Conservation (phyloP, 2,113 vertebrate genomes). For the Sinosuthora webbiana region DNA sequence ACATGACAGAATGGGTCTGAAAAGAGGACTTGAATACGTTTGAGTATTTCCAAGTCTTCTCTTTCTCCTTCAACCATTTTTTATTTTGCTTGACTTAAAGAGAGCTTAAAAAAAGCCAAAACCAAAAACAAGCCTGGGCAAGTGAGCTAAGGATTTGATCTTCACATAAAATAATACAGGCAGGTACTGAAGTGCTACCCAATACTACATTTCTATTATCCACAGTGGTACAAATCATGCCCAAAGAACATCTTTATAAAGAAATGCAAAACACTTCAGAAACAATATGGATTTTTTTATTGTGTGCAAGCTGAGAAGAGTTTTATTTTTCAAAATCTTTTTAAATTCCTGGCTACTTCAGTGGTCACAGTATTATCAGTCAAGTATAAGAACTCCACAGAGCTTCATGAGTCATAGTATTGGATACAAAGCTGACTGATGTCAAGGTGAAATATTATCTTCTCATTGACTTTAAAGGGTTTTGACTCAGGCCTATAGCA, state of each 20-base stretch:
- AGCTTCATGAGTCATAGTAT: background rate
- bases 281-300: background rate
- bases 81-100: background rate
- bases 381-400: background rate
- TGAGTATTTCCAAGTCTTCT: background rate
- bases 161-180: background rate
- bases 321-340: background rate
- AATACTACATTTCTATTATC: background rate
- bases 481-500: background rate
- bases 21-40: background rate
- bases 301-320: background rate
- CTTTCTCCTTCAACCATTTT: background rate
- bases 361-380: background rate
- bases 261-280: background rate
- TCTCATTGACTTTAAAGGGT: background rate
- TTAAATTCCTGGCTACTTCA: background rate
- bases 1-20: background rate
- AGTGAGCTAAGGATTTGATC: background rate
- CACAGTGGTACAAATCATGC: background rate
- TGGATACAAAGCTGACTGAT: background rate
- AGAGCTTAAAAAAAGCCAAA: background rate
- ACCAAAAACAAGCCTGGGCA: background rate
- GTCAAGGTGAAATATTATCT: slow-evolving; percentile 1
- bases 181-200: background rate
- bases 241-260: background rate